These are phyloP conservation scores for Pseudomugil gertrudae DNA, from an alignment of 2,797 vertebrate genomes.

Conservation along the genomic window DNA sequence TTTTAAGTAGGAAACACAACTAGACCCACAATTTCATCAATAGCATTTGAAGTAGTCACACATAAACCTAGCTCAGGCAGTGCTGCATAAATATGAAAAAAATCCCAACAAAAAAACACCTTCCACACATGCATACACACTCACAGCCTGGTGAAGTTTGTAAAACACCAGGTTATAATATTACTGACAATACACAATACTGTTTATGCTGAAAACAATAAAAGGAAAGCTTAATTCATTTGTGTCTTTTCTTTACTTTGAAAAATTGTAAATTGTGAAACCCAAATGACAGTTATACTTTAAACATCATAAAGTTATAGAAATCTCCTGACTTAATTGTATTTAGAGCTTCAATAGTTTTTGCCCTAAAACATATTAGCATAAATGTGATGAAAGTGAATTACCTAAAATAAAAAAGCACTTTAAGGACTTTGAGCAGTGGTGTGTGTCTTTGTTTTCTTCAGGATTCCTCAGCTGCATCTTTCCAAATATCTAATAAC, in stretches of 20 bases:
- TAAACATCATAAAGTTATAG: too few species aligned
- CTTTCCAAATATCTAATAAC: constrained; percentile 76
- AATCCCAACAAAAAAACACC: not conserved
- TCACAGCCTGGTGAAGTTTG: constrained; percentile 13
- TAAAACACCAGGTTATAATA: constrained; percentile 29
- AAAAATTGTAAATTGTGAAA: not conserved
- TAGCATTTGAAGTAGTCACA: constrained; percentile 57
- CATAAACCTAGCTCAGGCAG: not conserved
- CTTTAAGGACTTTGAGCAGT: constrained; percentile 29
- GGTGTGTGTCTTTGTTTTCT: constrained; percentile 22
- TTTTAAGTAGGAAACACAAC: constrained; percentile 45
- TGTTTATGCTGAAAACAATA: constrained; percentile 17
- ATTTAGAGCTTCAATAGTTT: not conserved
- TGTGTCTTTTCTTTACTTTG: not conserved
- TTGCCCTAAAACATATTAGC: not conserved
- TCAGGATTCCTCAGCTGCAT: constrained; percentile 38
- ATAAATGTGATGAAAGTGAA: constrained; percentile 2
- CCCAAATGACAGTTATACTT: not conserved
- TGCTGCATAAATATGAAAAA: not conserved
- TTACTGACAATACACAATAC: constrained; percentile 24
- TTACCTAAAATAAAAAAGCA: constrained; percentile 5
- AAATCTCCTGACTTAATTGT: not conserved
- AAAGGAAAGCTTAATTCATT: not conserved
- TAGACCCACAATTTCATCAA: constrained; percentile 59
- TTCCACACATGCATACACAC: not conserved